phyloP scores from a whole-genome alignment of 1,140 invertebrate species.

The Archivesica marissinica region DNA sequence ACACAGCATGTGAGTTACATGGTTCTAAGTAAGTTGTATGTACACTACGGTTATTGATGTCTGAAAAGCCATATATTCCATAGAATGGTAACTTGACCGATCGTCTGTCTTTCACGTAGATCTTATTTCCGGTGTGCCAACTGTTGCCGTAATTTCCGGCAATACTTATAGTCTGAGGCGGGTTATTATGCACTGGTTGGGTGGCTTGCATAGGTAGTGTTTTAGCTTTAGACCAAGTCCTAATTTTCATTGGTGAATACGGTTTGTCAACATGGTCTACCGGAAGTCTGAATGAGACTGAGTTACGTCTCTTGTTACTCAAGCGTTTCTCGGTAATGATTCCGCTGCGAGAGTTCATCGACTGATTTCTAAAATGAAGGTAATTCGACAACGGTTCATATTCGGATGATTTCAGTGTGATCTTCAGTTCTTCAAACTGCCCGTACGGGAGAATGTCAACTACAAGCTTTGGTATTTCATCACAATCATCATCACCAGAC shows the following conservation, averaged over 20 bases:
- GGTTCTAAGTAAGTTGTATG: conserved; percentile 9
- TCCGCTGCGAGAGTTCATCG: conserved; percentile 40
- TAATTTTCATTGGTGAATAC: conserved; percentile 54
- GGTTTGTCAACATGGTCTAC: conserved; percentile 58
- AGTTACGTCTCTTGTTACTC: conserved; percentile 22
- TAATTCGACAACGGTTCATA: conserved; percentile 13
- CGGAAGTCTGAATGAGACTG: conserved; percentile 54
- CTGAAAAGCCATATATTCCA: conserved; percentile 6
- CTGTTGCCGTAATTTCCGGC: neutral
- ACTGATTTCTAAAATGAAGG: conserved; percentile 29
- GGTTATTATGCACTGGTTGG: neutral
- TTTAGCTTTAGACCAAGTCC: conserved; percentile 4
- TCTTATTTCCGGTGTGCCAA: conserved; percentile 16
- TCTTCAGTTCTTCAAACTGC: conserved; percentile 10
- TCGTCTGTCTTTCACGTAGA: conserved; percentile 11
- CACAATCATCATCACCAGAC: neutral
- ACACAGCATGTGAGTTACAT: too few species aligned
- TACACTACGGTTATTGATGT: neutral
- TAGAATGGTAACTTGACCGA: conserved; percentile 38
- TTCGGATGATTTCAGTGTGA: neutral
- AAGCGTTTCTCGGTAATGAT: conserved; percentile 25
- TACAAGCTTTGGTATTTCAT: conserved; percentile 20
- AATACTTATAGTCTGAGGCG: neutral
- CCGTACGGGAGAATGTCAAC: conserved; percentile 44
- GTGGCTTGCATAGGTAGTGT: neutral